Base-by-base conservation (phyloP, 2,797 vertebrate species). In the Crax fasciolata region DNA sequence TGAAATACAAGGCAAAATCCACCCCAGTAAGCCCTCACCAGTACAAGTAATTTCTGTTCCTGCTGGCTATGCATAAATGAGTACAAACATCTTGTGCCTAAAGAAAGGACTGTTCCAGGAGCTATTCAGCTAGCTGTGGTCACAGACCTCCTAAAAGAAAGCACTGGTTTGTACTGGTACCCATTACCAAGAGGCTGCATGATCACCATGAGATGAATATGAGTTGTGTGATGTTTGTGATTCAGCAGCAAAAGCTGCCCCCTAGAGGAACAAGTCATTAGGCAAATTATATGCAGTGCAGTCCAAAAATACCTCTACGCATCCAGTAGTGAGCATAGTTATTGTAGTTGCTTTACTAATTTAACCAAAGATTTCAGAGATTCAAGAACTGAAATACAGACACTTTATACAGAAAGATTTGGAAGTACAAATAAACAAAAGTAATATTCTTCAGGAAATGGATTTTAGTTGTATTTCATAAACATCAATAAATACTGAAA, bases 401-500 rank as follows among this genome's bases (percentile, higher is more conserved):
- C 46, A 59, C 32, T 80, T 85, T 44, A 84, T 63, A 90, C 78
- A 93, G 78, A 89, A 84, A 0, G 0, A 88, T 25, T 8, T 77
- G 30, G 41, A 35, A 90, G 46, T 70, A 88, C 57, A 82, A 62
- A 84, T 51, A 94, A 90, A 80, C 55, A 75, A 73, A 94, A 32
- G 55, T 46, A 93, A 86, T 52, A 16, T 63, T 85, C 43, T 65
- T 82, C 67, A 77, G 39, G 43, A 83, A 76, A 72, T 25, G 27
- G 59, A 48, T 76, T 85, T 94, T 73, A 70, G 48, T 25, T 68
- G 39, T 57, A 59, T 67, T 94, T 81, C 85, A 71, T 72, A 84
- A 96, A 90, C 71, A 86, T 82, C 71, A 90, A 89, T 83, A 95
- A 92, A 92, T 86, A 86, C 28, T 41, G 41, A 41, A 89, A 87